Base-by-base conservation (phyloP, 2,113 vertebrate species). In the Herpetotheres cachinnans region DNA sequence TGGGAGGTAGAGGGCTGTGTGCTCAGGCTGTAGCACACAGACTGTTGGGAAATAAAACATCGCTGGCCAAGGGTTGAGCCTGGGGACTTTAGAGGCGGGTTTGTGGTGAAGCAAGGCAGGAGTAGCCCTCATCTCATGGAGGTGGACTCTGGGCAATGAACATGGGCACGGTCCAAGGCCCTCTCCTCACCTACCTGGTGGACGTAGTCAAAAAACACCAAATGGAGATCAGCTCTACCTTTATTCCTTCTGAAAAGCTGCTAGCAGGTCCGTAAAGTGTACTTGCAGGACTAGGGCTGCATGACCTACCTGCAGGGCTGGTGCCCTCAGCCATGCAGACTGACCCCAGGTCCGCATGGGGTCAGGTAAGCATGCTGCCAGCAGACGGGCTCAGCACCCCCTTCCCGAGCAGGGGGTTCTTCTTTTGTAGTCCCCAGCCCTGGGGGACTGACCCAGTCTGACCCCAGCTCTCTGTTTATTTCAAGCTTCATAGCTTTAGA, bases 401-500 rank as follows among this genome's bases (percentile, higher is more conserved):
- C 25, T 56, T 74, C 44, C 46, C 0, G 4, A 79, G 50, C 38
- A 76, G n/a, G 25, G 14, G 14, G 9, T 32, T 90, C 42, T 93
- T 87, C 70, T 54, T 84, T 55, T 6, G 0, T 27, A 69, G 62
- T 65, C 34, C 38, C 32, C 50, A 80, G 27, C 42, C 55, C 52
- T 7, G 10, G 56, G 76, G 77, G 86, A 30, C 30, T 89, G 80
- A 84, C 86, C 86, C 55, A 47, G 56, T 46, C 79, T 50, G 69
- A 82, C 61, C 80, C n/a, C 17, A 59, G 34, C 26, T 50, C 72
- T 47, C 46, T 69, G 71, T 81, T 96, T 82, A 63, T 93, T 93
- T 96, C 49, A 83, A 79, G 32, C 80, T 89, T 81, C 70, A 73
- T 50, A 86, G 63, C 79, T 93, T 91, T 70, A 77, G 50, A 90